Percentiles rank a stretch among this genome's conserved stretches.
These are phyloP conservation scores for Prochilodus magdalenae DNA, from an alignment of 2,113 vertebrate genomes.

Conservation along the genomic window DNA sequence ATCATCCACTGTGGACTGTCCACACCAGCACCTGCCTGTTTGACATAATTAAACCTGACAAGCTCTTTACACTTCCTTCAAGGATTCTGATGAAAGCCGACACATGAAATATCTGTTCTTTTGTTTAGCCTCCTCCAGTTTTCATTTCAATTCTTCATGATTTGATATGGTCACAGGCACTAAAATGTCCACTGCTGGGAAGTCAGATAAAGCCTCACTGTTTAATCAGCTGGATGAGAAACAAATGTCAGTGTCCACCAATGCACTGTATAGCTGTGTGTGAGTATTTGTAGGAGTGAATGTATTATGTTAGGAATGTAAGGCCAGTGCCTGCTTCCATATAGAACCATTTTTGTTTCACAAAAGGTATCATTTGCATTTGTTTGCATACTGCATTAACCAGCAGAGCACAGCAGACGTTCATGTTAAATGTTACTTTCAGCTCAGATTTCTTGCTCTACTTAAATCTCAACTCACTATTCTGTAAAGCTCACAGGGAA, in stretches of 20 bases:
- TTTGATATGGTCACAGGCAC: slow-evolving; percentile 8
- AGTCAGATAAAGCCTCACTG: not conserved
- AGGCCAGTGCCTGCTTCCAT: not conserved
- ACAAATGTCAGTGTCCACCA: not conserved
- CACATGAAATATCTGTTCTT: slow-evolving; percentile 10
- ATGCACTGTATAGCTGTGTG: not conserved
- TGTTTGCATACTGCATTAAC: not conserved
- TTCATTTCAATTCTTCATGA: slow-evolving; percentile 10
- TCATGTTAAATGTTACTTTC: too few species aligned
- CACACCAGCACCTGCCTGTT: not conserved
- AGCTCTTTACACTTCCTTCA: not conserved
- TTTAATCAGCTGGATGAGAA: not conserved
- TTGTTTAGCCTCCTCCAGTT: slow-evolving; percentile 2
- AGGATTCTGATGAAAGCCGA: slow-evolving; percentile 41
- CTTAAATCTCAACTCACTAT: too few species aligned
- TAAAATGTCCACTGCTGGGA: not conserved
- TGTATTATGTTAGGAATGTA: not conserved
- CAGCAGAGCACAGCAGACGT: not conserved
- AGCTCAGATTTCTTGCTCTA: too few species aligned
- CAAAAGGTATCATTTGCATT: not conserved
- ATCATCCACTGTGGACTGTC: not conserved
- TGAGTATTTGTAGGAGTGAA: not conserved
- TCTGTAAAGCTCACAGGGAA: too few species aligned
- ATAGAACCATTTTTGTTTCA: too few species aligned
- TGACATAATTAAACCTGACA: slow-evolving; percentile 31